A percentile compares a stretch with the other conserved stretches of the same genome.
phyloP scores from a whole-genome alignment of 30 jellyfish, hydroid and myxozoan species.

The Rhopilema esculentum region DNA sequence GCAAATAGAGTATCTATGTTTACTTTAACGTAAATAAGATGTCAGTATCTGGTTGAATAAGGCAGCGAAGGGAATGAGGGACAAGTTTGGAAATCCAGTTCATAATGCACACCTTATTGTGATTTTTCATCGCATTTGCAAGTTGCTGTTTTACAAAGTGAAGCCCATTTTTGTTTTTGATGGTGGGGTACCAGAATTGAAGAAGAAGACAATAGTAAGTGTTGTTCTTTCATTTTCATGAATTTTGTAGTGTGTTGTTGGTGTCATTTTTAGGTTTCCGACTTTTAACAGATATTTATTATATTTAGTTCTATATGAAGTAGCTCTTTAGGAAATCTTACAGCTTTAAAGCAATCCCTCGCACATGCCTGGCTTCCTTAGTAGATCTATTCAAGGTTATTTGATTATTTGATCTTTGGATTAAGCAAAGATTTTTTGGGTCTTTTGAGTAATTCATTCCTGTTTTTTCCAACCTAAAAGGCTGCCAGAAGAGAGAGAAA shows the following conservation, averaged over 20 bases:
- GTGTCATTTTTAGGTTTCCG: background rate
- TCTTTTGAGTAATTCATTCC: background rate
- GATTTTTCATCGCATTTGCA: constrained; percentile 91
- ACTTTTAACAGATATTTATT: too few relatives aligned
- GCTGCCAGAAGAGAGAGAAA: constrained; percentile 79
- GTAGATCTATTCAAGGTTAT: background rate
- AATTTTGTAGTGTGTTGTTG: background rate
- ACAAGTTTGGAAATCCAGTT: constrained; percentile 84
- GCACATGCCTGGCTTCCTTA: too few relatives aligned
- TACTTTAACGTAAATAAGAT: constrained; percentile 43
- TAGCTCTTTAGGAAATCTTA: too few relatives aligned
- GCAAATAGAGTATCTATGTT: background rate
- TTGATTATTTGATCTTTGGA: background rate
- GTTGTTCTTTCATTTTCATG: background rate
- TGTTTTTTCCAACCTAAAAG: constrained; percentile 23
- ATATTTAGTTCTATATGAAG: too few relatives aligned
- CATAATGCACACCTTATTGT: constrained; percentile 93
- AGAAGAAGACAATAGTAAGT: constrained; percentile 87
- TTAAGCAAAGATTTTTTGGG: background rate
- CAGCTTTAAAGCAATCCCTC: too few relatives aligned
- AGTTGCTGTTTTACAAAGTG: constrained; percentile 78
- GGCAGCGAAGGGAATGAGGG: constrained; percentile 98
- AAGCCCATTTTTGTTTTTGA: constrained; percentile 95
- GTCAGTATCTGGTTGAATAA: constrained; percentile 96
- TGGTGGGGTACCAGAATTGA: constrained; percentile 96